Conservation (phyloP, 2,888 invertebrate genomes). For the Octodonta nipae region DNA sequence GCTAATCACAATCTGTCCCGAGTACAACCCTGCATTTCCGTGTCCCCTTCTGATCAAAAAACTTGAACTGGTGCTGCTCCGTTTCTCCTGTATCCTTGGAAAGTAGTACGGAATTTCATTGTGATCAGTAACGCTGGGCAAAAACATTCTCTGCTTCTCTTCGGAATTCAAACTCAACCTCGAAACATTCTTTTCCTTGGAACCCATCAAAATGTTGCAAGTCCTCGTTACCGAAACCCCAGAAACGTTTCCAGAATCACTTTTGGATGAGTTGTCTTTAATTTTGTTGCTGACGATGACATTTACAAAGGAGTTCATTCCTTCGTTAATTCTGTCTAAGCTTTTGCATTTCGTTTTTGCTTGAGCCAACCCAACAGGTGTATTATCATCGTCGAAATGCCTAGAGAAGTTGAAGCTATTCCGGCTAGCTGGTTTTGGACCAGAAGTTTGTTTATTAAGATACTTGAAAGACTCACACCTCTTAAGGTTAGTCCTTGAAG, state of each 20-base stretch:
- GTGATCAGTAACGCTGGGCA: constrained; percentile 25
- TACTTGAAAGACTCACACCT: constrained; percentile 22
- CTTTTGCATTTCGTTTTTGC: constrained; percentile 46
- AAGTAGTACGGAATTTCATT: constrained; percentile 35
- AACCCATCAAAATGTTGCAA: constrained; percentile 17
- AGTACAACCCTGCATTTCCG: constrained; percentile 51
- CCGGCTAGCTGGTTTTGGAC: constrained; percentile 4
- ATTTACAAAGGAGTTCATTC: constrained; percentile 57
- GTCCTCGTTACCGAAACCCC: constrained; percentile 22
- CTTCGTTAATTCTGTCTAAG: constrained; percentile 60
- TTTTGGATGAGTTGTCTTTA: constrained; percentile 18
- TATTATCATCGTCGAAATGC: constrained; percentile 13
- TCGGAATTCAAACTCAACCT: constrained; percentile 22
- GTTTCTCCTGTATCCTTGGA: constrained; percentile 33
- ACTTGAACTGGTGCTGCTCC: constrained; percentile 30
- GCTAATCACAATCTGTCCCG: constrained; percentile 40
- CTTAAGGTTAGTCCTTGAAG: constrained; percentile 16
- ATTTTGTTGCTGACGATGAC: constrained; percentile 46
- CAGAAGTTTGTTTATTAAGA: constrained; percentile 9
- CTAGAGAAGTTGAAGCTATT: constrained; percentile 4
- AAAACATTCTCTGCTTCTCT: constrained; percentile 33
- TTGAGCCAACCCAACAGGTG: constrained; percentile 10
- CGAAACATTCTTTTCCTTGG: constrained; percentile 8
- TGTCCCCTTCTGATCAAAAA: constrained; percentile 51
- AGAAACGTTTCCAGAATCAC: constrained; percentile 25